Evolutionary conservation across 1,140 invertebrate genomes (phyloP).

Genomic region (Globodera ellingtonae): DNA sequence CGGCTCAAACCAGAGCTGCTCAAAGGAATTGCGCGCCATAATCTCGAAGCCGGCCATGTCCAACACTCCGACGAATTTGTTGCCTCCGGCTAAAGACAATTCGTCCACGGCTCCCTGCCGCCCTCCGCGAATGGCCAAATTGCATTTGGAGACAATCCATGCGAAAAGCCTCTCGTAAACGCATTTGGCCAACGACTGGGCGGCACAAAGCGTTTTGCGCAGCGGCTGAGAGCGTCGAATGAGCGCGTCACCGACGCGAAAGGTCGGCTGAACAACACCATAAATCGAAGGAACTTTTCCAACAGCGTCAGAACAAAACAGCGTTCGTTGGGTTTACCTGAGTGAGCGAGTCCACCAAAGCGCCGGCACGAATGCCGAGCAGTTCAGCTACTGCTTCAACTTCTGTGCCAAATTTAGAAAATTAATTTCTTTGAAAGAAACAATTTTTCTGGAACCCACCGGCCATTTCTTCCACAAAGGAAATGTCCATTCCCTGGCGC

Average conservation of each 20-base stretch:
- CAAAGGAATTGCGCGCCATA: slow-evolving; percentile 75
- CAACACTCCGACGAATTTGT: slow-evolving; percentile 80
- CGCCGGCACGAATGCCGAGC: slow-evolving; percentile 70
- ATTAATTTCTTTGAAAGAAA: background rate
- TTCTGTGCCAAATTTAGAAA: slow-evolving; percentile 38
- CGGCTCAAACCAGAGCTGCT: slow-evolving; percentile 66
- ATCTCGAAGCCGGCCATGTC: slow-evolving; percentile 99
- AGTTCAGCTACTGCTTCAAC: slow-evolving; percentile 66
- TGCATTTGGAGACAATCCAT: slow-evolving; percentile 60
- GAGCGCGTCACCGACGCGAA: slow-evolving; percentile 23
- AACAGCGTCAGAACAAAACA: background rate
- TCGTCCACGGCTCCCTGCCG: background rate
- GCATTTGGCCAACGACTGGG: slow-evolving; percentile 67
- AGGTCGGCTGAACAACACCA: background rate
- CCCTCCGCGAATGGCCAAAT: slow-evolving; percentile 44
- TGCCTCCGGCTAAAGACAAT: background rate
- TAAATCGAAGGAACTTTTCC: background rate
- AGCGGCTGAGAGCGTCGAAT: slow-evolving; percentile 20
- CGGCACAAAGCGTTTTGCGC: slow-evolving; percentile 66
- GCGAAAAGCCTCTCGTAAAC: slow-evolving; percentile 60
- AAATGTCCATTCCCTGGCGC: slow-evolving; percentile 97
- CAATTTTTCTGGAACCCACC: slow-evolving; percentile 45
- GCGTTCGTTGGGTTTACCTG: slow-evolving; percentile 43
- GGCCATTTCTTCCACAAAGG: slow-evolving; percentile 90
- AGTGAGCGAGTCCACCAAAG: slow-evolving; percentile 70